Base-by-base conservation (phyloP, 2,797 vertebrate genomes). In the Botia kubotai region DNA sequence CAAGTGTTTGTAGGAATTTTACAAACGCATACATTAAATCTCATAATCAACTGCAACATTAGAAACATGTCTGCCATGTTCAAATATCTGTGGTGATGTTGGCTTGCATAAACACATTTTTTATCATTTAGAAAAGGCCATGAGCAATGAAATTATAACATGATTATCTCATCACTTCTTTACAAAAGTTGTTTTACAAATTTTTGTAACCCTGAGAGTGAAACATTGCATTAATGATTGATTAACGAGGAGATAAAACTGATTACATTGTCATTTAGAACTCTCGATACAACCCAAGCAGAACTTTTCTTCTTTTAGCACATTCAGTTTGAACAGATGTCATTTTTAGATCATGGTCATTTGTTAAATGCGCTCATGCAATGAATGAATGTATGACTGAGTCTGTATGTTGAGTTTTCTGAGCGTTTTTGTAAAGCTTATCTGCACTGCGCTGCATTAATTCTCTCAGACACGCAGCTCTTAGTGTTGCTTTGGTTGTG, bases 401-500 rank as follows among this genome's bases (percentile, higher is more conserved):
- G 72, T 55, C 84, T 75, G 60, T 21, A 29, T 6, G 2, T 87
- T 65, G 80, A 73, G 84, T 84, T 23, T 85, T 33, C 71, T 48
- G 83, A 89, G 85, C 86, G 4, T 86, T 88, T 87, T 53, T 84
- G 87, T 89, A 84, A 93, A 92, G 92, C 90, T 82, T 91, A 90
- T 93, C 87, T 90, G 90, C 89, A 89, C 84, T 39, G 78, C 89
- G 89, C 91, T 89, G 77, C 36, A 85, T 86, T 86, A 82, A 83
- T 92, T 90, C 87, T 88, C 88, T 89, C 89, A 88, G 89, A 89
- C 92, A 92, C 91, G 91, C 90, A 91, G 91, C 87, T 90, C 88
- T 93, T 95, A 95, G 94, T 95, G 94, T 95, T 95, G 92, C 92
- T 95, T 94, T 94, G 93, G 93, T 95, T 94, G 94, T 88, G 89